Evolutionary conservation across 1,140 invertebrate genomes (phyloP), one percentile per base, ranked within the genome.

Genomic region (Danaus plexippus): DNA sequence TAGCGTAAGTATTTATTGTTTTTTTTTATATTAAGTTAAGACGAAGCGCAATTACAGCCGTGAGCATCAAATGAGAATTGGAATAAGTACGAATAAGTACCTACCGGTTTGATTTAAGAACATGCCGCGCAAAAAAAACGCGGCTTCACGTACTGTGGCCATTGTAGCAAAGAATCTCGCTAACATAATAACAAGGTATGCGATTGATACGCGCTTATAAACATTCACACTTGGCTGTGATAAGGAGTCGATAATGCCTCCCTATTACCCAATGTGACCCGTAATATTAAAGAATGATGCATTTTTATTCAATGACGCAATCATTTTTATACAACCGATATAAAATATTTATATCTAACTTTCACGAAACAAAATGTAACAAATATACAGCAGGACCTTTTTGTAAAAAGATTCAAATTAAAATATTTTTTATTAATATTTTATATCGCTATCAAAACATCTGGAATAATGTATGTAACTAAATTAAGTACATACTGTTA

Each of bases 261-360:
- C 73, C 75, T 76, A 83, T 83, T 80, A 73, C 66, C 67, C 75
- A 83, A 83, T 79, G 71, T 83, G 77, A 85, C 80, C 80, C 74
- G 66, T 42, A 59, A 15, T 45, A 42, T 32, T 42, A 49, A 44
- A 41, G 53, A 45, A 32, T 47, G 15, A 42, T 51, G 49, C 32
- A 51, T 11, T n/a, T 52, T 18, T 13, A 52, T 15, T 44, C 9
- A 12, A 12, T 52, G 50, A 52, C 50, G 50, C 12, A 43, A 52
- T 52, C 50, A 9, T 4, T 9, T 15, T 52, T 52, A 10, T 53
- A n/a, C 11, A 54, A 15, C 15, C 40, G 32, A 47, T 11, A 32
- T 40, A 40, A 50, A 41, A 50, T 50, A 41, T 50, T 40, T 22
- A 32, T 11, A 50, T 40, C 22, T 41, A 11, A 15, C 12, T 13